phyloP scores from a whole-genome alignment of 2,888 invertebrate genomes.

The Cabera pusaria region DNA sequence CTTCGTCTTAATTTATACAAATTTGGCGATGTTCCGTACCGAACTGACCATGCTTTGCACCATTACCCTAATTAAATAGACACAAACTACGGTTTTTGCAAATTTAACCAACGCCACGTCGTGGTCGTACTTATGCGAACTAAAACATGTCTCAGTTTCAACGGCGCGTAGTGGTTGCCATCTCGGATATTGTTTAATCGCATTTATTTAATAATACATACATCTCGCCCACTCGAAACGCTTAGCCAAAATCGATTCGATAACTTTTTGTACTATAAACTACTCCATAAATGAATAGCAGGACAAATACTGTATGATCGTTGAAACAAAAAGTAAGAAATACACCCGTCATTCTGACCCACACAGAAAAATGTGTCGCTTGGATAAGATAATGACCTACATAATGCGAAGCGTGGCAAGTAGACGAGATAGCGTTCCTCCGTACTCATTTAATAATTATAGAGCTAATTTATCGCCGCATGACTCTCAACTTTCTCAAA shows the following conservation, averaged over 20 bases:
- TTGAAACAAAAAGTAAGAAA: slow-evolving; percentile 15
- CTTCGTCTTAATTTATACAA: slow-evolving; percentile 33
- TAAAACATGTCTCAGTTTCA: no score
- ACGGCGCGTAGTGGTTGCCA: slow-evolving; percentile 48
- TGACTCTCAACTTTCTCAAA: slow-evolving; percentile 23
- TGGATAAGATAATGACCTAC: slow-evolving; percentile 12
- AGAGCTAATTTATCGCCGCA: slow-evolving; percentile 20
- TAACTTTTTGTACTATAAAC: slow-evolving; percentile 49
- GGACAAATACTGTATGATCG: slow-evolving; percentile 21
- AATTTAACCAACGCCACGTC: slow-evolving; percentile 49
- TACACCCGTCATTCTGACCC: slow-evolving; percentile 20
- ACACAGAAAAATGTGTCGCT: slow-evolving; percentile 25
- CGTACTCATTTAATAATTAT: slow-evolving; percentile 24
- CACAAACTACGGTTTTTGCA: slow-evolving; percentile 53
- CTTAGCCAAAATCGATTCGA: slow-evolving; percentile 33
- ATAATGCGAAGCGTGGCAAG: slow-evolving; percentile 47
- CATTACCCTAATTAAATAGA: slow-evolving; percentile 61
- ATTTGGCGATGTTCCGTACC: slow-evolving; percentile 45
- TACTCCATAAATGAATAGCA: slow-evolving; percentile 24
- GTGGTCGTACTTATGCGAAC: no score
- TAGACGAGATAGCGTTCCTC: slow-evolving; percentile 44
- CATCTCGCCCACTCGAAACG: slow-evolving; percentile 60
- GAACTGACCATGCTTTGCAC: slow-evolving; percentile 61
- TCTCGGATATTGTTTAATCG: slow-evolving; percentile 35
- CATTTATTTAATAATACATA: slow-evolving; percentile 11